Conservation (phyloP, 2,888 invertebrate genomes). For the Napeogenes sylphis region DNA sequence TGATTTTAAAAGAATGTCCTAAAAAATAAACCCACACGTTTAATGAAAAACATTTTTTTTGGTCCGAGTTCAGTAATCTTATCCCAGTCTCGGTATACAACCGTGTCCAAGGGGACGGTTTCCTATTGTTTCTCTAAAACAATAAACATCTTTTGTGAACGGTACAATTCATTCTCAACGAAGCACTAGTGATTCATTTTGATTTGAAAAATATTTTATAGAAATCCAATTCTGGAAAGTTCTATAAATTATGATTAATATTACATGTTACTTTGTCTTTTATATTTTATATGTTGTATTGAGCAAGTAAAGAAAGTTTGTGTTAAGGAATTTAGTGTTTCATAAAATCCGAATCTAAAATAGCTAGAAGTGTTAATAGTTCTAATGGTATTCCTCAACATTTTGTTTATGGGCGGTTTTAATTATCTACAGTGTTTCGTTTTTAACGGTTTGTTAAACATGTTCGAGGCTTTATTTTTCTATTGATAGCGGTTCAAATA, state of each 20-base stretch:
- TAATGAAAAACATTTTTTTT: neutral
- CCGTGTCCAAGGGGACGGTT: conserved; percentile 11
- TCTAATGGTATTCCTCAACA: conserved; percentile 20
- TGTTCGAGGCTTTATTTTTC: neutral
- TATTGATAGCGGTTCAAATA: too few species aligned
- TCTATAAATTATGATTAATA: too few species aligned
- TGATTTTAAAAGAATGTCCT: neutral
- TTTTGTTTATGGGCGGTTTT: conserved; percentile 8
- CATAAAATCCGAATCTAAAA: conserved; percentile 6
- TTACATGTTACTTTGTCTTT: too few species aligned
- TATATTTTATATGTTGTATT: neutral
- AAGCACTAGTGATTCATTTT: neutral
- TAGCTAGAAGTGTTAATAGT: conserved; percentile 14
- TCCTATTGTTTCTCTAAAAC: conserved; percentile 25
- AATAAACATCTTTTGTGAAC: conserved; percentile 24
- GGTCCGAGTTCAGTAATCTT: conserved; percentile 11
- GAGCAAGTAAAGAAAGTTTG: neutral
- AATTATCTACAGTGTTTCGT: conserved; percentile 11
- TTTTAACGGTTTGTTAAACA: neutral
- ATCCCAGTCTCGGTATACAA: conserved; percentile 14
- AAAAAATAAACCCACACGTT: conserved; percentile 6
- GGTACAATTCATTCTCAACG: conserved; percentile 12
- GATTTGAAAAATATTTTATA: neutral
- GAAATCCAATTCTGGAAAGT: neutral
- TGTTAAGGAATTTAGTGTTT: conserved; percentile 6